Conservation (phyloP, 2,113 vertebrate genomes). For the Pandion haliaetus region DNA sequence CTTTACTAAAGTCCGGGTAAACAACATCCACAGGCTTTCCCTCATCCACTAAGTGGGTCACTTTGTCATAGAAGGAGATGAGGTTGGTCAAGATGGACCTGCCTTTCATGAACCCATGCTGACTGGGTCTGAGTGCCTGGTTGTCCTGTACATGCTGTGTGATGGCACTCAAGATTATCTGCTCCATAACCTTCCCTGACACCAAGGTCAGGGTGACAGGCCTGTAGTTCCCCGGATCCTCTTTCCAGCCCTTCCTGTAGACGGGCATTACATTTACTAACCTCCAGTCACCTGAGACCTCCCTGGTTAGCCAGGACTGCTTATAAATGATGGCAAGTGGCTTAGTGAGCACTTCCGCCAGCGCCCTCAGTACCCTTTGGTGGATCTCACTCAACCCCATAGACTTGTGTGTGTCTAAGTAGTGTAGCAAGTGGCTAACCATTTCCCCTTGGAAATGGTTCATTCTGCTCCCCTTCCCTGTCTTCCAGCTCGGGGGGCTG, state of each 20-base stretch:
- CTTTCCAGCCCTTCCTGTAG: no score
- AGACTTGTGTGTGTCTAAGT: no score
- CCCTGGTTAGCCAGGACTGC: not conserved
- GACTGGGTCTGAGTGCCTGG: not conserved
- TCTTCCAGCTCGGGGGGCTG: not conserved
- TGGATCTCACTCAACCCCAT: not conserved
- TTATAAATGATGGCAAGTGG: not conserved
- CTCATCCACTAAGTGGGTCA: no score
- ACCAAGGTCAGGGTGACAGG: no score
- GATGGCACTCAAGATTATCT: no score
- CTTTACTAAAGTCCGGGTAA: no score
- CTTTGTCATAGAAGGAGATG: not conserved
- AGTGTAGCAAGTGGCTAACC: not conserved
- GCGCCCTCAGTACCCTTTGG: not conserved
- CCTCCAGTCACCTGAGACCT: not conserved
- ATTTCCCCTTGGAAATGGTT: not conserved
- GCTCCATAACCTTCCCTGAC: no score
- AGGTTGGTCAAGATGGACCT: not conserved
- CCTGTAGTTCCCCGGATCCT: no score
- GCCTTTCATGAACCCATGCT: not conserved
- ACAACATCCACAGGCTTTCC: no score
- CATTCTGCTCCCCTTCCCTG: not conserved
- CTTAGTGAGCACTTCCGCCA: not conserved
- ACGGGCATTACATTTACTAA: not conserved
- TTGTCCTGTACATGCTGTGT: no score